phyloP scores from a whole-genome alignment of 2,797 vertebrate species.

The Poecilia gillii region DNA sequence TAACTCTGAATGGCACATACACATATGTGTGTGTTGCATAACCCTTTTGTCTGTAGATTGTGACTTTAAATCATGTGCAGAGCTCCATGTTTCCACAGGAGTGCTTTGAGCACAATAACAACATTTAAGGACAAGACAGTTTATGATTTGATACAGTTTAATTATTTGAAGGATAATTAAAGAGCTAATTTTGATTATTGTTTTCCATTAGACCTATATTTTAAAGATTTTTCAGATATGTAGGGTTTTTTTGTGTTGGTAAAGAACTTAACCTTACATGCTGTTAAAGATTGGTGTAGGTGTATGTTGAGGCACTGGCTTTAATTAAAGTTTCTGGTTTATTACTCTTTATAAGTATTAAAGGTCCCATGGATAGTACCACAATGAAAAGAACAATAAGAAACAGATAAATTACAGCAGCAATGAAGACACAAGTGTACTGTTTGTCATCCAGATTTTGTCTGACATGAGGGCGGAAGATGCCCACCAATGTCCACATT shows the following conservation, averaged over 20 bases:
- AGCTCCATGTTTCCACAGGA: neutral
- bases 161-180: neutral
- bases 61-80: neutral
- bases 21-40: neutral
- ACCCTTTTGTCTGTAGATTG: neutral
- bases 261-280: neutral
- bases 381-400: neutral
- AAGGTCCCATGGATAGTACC: too few relatives aligned
- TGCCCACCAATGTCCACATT: neutral
- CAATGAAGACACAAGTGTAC: too few relatives aligned
- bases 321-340: neutral
- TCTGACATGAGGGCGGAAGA: too few relatives aligned
- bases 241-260: neutral
- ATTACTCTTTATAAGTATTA: neutral
- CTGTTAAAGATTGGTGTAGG: neutral
- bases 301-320: neutral
- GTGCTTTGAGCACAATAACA: neutral
- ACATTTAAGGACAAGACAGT: neutral
- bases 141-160: neutral
- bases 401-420: too few relatives aligned
- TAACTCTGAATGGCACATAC: neutral
- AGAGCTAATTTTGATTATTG: neutral
- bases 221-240: neutral
- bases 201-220: neutral
- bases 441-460: too few relatives aligned